A percentile compares a stretch with the other conserved stretches of the same genome.
phyloP scores from a whole-genome alignment of 64 coral and sea anemone species.

The Stichodactyla helianthus region DNA sequence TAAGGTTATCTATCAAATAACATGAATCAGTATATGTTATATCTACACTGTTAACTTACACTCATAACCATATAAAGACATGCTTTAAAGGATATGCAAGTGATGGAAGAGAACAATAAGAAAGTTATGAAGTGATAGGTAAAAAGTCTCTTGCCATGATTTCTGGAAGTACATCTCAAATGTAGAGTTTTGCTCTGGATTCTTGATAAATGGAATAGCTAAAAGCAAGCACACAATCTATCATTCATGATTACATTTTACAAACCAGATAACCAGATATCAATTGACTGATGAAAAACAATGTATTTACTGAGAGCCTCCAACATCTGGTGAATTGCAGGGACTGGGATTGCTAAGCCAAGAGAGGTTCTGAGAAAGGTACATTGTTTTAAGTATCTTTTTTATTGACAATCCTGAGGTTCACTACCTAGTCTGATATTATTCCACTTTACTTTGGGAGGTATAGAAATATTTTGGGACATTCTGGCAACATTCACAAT shows the following conservation, averaged over 20 bases:
- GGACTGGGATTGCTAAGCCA: no score
- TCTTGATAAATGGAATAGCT: constrained; percentile 97
- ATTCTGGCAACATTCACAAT: no score
- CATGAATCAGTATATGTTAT: neutral
- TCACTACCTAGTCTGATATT: no score
- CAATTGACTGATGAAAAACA: no score
- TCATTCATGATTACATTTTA: neutral
- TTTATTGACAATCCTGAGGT: no score
- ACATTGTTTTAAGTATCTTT: no score
- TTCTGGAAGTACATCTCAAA: constrained; percentile 99
- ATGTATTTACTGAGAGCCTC: no score
- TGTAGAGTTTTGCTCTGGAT: constrained; percentile 85
- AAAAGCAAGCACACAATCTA: constrained; percentile 3
- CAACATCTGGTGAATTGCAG: no score
- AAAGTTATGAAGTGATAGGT: constrained; percentile 91
- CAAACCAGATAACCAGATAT: no score
- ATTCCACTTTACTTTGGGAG: no score
- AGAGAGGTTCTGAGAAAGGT: no score
- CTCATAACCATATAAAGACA: neutral
- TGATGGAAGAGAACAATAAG: constrained; percentile 86
- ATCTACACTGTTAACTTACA: neutral
- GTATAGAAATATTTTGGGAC: no score
- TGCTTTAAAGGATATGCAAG: constrained; percentile 85
- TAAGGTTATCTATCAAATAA: constrained; percentile 37
- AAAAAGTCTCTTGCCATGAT: constrained; percentile 96